Conservation (phyloP, 2,113 vertebrate genomes). For the Sarotherodon lohbergeri region DNA sequence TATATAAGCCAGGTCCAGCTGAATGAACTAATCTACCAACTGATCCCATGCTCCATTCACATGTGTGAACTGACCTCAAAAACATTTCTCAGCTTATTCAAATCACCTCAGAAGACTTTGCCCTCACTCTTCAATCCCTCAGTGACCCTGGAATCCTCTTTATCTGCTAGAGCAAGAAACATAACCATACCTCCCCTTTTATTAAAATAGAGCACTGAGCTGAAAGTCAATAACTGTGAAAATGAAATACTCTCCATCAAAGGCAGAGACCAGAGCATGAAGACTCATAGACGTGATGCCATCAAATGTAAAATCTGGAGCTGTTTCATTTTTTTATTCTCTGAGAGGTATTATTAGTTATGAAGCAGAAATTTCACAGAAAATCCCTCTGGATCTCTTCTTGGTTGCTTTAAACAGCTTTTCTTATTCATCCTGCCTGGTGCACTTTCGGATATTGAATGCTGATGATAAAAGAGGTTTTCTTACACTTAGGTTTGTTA, state of each 20-base stretch:
- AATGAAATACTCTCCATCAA: slow-evolving; percentile 33
- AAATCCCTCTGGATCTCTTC: slow-evolving; percentile 24
- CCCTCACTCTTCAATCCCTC: neutral
- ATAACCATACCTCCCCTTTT: neutral
- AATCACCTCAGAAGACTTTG: neutral
- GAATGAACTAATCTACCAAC: neutral
- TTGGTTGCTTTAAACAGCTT: slow-evolving; percentile 2
- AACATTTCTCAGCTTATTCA: neutral
- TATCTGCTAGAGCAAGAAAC: slow-evolving; percentile 14
- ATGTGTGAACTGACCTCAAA: neutral
- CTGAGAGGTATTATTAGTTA: slow-evolving; percentile 32
- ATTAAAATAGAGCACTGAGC: slow-evolving; percentile 22
- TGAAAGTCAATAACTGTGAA: slow-evolving; percentile 39
- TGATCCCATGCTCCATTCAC: neutral
- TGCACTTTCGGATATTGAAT: slow-evolving; percentile 5
- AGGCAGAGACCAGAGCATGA: slow-evolving; percentile 1
- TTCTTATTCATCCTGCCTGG: neutral
- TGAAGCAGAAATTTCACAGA: slow-evolving; percentile 16
- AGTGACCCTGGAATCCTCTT: neutral
- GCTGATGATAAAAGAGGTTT: neutral
- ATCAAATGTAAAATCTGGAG: slow-evolving; percentile 45
- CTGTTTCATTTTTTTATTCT: slow-evolving; percentile 20
- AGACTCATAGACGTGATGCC: slow-evolving; percentile 35
- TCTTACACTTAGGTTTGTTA: neutral
- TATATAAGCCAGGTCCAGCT: neutral